Conservation (phyloP, 1,140 invertebrate species). For the Lepidurus couesii region DNA sequence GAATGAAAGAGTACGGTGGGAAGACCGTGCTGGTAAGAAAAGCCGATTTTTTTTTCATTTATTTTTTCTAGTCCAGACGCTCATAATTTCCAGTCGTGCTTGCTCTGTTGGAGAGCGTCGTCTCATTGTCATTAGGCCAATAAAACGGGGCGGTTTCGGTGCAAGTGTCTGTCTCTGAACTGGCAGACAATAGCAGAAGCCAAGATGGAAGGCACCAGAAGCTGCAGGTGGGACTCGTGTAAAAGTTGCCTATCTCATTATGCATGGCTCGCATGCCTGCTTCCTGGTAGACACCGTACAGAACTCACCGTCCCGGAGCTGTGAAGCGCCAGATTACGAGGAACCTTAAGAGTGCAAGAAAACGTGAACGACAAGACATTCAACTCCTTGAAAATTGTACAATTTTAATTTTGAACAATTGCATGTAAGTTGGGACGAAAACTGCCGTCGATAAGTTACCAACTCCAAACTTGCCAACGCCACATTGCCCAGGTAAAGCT, state of each 20-base stretch:
- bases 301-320: too few relatives aligned
- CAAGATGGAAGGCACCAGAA: constrained; percentile 17
- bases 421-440: too few relatives aligned
- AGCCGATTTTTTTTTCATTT: neutral
- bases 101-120: constrained; percentile 11
- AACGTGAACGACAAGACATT: too few relatives aligned
- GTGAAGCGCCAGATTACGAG: too few relatives aligned
- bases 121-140: constrained; percentile 22
- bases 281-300: neutral
- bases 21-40: neutral
- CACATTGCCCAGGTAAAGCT: neutral
- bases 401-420: too few relatives aligned
- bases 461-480: too few relatives aligned
- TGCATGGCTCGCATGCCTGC: neutral
- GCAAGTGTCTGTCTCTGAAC: constrained; percentile 18
- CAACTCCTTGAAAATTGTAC: too few relatives aligned
- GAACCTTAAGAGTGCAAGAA: too few relatives aligned
- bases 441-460: too few relatives aligned
- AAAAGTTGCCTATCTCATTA: constrained; percentile 14
- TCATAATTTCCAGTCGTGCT: constrained; percentile 22
- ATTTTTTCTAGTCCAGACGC: neutral
- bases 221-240: neutral
- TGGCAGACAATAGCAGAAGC: constrained; percentile 14
- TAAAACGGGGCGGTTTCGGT: constrained; percentile 20
- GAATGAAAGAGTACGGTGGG: neutral